phyloP scores from a whole-genome alignment of 2,888 invertebrate genomes.

The Nymphalis urticae region DNA sequence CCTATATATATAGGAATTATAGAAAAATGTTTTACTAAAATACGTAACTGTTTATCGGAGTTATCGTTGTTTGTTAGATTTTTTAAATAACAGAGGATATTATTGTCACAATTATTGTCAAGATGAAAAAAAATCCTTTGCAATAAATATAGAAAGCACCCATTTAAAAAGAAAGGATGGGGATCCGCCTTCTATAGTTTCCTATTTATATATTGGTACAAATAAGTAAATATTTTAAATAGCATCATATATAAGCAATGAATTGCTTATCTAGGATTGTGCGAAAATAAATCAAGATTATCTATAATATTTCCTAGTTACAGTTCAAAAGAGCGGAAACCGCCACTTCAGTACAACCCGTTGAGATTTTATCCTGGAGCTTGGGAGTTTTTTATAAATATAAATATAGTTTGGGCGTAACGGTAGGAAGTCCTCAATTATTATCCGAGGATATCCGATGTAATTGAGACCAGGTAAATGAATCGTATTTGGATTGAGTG shows the following conservation, averaged over 20 bases:
- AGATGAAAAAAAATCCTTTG: no score
- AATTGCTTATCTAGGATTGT: conserved; percentile 14
- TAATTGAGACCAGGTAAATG: conserved; percentile 62
- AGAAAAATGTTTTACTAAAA: no score
- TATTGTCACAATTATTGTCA: no score
- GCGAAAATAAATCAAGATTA: conserved; percentile 18
- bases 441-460: conserved; percentile 71
- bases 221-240: conserved; percentile 4
- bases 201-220: background rate
- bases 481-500: conserved; percentile 32
- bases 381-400: conserved; percentile 57
- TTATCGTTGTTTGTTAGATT: no score
- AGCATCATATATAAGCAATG: background rate
- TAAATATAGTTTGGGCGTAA: conserved; percentile 55
- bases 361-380: conserved; percentile 61
- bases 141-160: no score
- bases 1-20: background rate
- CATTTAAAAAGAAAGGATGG: no score
- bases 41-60: no score
- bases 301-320: conserved; percentile 22
- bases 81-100: no score
- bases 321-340: conserved; percentile 62
- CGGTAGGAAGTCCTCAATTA: conserved; percentile 74
- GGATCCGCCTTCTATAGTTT: background rate
- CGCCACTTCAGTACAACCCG: conserved; percentile 63